A percentile compares a stretch with the other conserved stretches of the same genome.
Evolutionary conservation across 2,113 vertebrate genomes (phyloP).

Genomic region (Bothrops jararaca): DNA sequence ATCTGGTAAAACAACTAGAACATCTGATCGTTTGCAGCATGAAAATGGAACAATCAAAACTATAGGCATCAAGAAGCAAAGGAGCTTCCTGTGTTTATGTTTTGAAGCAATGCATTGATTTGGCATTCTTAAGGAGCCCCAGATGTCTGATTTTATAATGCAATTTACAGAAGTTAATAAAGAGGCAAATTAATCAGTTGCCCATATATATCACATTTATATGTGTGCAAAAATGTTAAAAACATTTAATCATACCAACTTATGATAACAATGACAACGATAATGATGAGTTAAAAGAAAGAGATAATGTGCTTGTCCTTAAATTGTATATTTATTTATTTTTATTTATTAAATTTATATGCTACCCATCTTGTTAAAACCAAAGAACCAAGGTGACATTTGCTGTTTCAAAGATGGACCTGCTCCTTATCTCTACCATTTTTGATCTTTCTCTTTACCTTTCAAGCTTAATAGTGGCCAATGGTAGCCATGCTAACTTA

Average conservation of each 20-base stretch:
- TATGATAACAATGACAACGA: background rate
- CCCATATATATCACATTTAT: slow-evolving; percentile 73
- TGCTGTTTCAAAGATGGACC: background rate
- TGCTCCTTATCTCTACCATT: background rate
- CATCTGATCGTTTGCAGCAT: slow-evolving; percentile 57
- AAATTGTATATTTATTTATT: background rate
- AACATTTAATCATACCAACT: slow-evolving; percentile 72
- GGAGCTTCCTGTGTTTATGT: slow-evolving; percentile 71
- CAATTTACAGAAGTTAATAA: slow-evolving; percentile 77
- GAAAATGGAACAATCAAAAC: slow-evolving; percentile 69
- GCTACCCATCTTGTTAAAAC: background rate
- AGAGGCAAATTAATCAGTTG: slow-evolving; percentile 77
- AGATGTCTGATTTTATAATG: slow-evolving; percentile 76
- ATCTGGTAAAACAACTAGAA: slow-evolving; percentile 54
- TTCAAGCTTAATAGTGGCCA: background rate
- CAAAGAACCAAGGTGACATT: background rate
- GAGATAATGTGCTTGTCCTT: background rate
- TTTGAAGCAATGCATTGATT: slow-evolving; percentile 74
- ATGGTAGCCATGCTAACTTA: background rate
- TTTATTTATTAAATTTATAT: background rate
- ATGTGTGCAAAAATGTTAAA: slow-evolving; percentile 73
- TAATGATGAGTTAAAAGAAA: background rate
- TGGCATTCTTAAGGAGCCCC: slow-evolving; percentile 78
- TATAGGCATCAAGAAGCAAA: slow-evolving; percentile 64
- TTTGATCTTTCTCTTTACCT: background rate